Base-by-base conservation (phyloP, 2,888 invertebrate genomes). In the Anoncus sp. region DNA sequence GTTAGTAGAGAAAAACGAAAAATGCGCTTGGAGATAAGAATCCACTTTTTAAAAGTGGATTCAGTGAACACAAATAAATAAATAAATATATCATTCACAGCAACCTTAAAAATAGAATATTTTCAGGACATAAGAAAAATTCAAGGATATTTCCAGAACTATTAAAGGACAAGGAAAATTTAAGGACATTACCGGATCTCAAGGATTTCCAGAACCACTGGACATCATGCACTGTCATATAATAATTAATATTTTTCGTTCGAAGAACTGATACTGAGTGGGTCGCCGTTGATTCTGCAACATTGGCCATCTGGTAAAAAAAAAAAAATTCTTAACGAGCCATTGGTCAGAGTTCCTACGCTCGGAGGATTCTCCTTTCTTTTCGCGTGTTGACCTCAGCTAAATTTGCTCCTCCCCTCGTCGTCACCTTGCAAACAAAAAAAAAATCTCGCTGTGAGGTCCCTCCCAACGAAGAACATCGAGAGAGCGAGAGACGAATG, bases 401-500 rank as follows among this genome's bases (percentile, higher is more conserved):
- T 71, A 76, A 81, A 65, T 73, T 72, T 16, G 59, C 24, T 49
- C 43, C 43, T 63, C 53, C 6, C 45, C 18, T 16, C 18, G 16
- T 20, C 31, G 43, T 71, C 53, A 53, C 62, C 45, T 71, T 55
- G 59, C 49, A 49, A 59, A 43, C 31, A 10, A 22, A 43, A 38
- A 59, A 45, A 47, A 14, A 22, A 45, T 35, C 55, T 10, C 20
- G 1, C 27, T 57, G 57, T 57, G 55, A 69, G 57, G 45, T 47
- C 49, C 24, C 51, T 59, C 35, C n/a, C 27, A 16, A 51, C 75
- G 38, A 31, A 24, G 73, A 74, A 70, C 51, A 60, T 51, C 40
- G 43, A 57, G 57, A 66, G 74, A 67, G 43, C 45, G 57, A 66
- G 74, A 67, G 71, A 67, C 66, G 70, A n/a, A 67, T 66, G 53